Evolutionary conservation across 2,888 invertebrate species (phyloP).

Genomic region (Tetramorium bicarinatum): DNA sequence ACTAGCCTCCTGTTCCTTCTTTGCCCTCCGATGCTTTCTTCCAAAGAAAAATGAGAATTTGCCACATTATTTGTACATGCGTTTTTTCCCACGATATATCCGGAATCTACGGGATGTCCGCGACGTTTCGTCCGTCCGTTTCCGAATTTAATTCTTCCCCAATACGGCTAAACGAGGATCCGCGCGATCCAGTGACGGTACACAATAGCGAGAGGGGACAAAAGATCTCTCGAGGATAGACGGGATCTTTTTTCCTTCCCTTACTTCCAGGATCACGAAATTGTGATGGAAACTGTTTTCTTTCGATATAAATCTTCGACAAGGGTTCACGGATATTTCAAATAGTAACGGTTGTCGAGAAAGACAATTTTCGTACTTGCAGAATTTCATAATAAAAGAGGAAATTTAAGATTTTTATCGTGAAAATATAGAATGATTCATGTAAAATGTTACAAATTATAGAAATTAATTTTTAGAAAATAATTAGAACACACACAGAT

Average conservation of each 20-base stretch:
- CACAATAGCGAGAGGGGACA: conserved; percentile 70
- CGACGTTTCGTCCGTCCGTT: conserved; percentile 62
- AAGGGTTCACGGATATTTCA: conserved; percentile 36
- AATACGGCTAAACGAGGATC: conserved; percentile 77
- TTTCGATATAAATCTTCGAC: conserved; percentile 65
- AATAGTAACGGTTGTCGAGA: conserved; percentile 45
- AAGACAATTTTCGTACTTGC: conserved; percentile 28
- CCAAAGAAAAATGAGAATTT: conserved; percentile 36
- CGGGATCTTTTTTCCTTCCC: conserved; percentile 43
- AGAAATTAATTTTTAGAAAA: not conserved
- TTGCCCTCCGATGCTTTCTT: not conserved
- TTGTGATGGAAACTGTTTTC: conserved; percentile 61
- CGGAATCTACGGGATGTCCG: conserved; percentile 54
- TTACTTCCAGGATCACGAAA: conserved; percentile 57
- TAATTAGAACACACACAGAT: not conserved
- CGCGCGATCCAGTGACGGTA: conserved; percentile 52
- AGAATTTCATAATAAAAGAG: conserved; percentile 9
- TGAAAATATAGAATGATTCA: not conserved
- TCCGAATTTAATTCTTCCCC: conserved; percentile 75
- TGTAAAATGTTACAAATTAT: not conserved
- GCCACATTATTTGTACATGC: conserved; percentile 46
- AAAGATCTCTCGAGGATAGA: conserved; percentile 59
- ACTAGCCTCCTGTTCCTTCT: not conserved
- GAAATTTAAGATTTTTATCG: not conserved
- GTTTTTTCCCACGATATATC: conserved; percentile 72